Evolutionary conservation across 2,888 invertebrate genomes (phyloP).

Genomic region (Acutogordius australiensis): DNA sequence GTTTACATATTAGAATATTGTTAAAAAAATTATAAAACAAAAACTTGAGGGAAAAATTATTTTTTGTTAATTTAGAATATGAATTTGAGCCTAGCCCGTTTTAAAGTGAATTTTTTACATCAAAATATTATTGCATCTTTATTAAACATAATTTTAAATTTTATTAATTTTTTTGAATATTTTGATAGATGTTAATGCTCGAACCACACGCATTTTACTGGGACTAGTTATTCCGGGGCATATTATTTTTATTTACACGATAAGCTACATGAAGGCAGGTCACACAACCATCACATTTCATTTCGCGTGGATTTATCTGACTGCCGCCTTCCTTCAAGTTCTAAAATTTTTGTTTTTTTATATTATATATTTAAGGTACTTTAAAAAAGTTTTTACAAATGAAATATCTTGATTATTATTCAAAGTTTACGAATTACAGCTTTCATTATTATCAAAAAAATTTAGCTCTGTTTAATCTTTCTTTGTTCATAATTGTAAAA

Average conservation of each 20-base stretch:
- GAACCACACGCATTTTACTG: conserved; percentile 28
- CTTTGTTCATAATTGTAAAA: no score
- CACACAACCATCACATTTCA: conserved; percentile 50
- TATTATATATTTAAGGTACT: not conserved
- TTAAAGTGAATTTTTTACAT: no score
- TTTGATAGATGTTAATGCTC: not conserved
- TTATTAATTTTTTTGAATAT: no score
- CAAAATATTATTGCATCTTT: no score
- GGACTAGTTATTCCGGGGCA: conserved; percentile 65
- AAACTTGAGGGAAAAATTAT: no score
- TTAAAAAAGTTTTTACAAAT: not conserved
- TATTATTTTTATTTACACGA: conserved; percentile 53
- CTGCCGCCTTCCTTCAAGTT: conserved; percentile 35
- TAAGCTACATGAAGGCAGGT: conserved; percentile 48
- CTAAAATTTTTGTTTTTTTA: conserved; percentile 4
- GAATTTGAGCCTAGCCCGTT: no score
- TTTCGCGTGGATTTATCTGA: conserved; percentile 46
- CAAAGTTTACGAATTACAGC: not conserved
- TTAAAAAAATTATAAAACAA: no score
- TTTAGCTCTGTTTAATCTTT: no score
- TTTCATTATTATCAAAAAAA: not conserved
- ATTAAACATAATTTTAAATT: no score
- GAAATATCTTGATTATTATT: not conserved
- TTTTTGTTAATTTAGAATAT: no score
- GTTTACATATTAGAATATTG: no score